Evolutionary conservation across 2,113 vertebrate species (phyloP).

Genomic region (Boulengeromyrus knoepffleri): DNA sequence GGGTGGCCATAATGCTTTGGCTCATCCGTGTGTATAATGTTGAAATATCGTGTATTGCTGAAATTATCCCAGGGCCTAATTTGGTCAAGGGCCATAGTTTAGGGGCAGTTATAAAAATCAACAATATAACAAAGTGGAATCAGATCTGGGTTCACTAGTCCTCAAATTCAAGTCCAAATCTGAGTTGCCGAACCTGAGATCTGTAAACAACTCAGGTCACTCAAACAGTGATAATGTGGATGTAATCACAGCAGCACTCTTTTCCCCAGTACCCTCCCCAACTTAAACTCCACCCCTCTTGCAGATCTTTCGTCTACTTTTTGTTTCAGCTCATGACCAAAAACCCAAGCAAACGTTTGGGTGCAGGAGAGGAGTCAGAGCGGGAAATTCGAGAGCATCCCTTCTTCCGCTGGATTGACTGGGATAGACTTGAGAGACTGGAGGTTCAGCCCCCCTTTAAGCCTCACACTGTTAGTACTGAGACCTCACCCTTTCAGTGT

Average conservation of each 20-base stretch:
- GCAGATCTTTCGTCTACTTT: neutral
- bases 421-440: constrained; percentile 77
- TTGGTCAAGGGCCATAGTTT: neutral
- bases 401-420: constrained; percentile 89
- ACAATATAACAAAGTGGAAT: neutral
- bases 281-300: neutral
- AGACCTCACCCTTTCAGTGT: neutral
- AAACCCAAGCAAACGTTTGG: constrained; percentile 76
- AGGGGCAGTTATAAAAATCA: neutral
- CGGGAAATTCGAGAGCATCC: constrained; percentile 75
- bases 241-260: neutral
- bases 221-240: neutral
- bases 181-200: neutral
- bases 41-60: neutral
- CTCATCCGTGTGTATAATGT: neutral
- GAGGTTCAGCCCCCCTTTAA: constrained; percentile 80
- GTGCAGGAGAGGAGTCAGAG: constrained; percentile 71
- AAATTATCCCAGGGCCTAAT: neutral
- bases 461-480: constrained; percentile 75
- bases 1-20: neutral
- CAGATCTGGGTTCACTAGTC: neutral
- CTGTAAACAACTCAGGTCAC: neutral
- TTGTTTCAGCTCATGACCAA: constrained; percentile 76
- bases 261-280: neutral
- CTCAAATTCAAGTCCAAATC: neutral